Percentiles rank a stretch among this genome's conserved stretches.
Evolutionary conservation across 2,888 invertebrate genomes (phyloP).

Genomic region (Suillia variegata): DNA sequence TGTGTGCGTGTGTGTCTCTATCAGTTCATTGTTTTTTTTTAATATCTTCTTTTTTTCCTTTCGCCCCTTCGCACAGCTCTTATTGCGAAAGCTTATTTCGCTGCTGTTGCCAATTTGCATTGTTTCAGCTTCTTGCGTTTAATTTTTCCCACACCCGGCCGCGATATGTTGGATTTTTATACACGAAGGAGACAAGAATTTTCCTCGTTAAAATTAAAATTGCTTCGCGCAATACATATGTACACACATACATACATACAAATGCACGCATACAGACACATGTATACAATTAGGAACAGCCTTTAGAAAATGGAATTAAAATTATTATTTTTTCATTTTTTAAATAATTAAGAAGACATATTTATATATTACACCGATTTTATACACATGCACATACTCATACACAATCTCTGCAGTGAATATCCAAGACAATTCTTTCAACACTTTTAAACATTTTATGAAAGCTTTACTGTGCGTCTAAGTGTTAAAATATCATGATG

Average conservation of each 20-base stretch:
- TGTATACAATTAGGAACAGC: too few species aligned
- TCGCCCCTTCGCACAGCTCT: not conserved
- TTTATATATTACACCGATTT: too few species aligned
- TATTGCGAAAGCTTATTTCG: not conserved
- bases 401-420: too few species aligned
- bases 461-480: too few species aligned
- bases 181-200: not conserved
- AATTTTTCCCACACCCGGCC: not conserved
- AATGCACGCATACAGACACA: too few species aligned
- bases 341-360: too few species aligned
- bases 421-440: too few species aligned
- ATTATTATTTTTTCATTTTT: too few species aligned
- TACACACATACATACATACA: not conserved
- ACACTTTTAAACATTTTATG: too few species aligned
- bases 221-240: not conserved
- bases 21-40: slow-evolving; percentile 5
- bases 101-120: slow-evolving; percentile 3
- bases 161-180: not conserved
- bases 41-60: not conserved
- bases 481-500: too few species aligned
- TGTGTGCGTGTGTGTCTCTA: slow-evolving; percentile 17
- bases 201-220: not conserved
- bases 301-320: too few species aligned
- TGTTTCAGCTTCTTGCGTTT: not conserved
- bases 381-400: too few species aligned